A percentile compares a stretch with the other conserved stretches of the same genome.
phyloP scores from a whole-genome alignment of 2,797 vertebrate species.

The Hydrolagus colliei region DNA sequence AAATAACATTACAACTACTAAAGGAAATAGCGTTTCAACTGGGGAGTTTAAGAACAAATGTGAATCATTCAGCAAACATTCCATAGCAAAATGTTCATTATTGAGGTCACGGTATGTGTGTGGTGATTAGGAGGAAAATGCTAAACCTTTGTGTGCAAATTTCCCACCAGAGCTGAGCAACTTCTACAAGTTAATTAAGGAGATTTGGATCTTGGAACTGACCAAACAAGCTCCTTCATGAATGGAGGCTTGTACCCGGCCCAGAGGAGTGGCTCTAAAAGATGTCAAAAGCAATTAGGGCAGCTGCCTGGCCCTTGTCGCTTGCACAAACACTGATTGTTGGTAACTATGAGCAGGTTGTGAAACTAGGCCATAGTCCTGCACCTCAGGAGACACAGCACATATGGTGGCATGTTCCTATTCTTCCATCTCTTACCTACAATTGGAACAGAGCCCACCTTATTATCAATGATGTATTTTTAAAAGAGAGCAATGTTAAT shows the following conservation, averaged over 20 bases:
- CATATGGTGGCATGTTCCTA: no score
- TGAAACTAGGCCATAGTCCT: not conserved
- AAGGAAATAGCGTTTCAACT: not conserved
- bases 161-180: conserved; percentile 76
- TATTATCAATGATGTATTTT: no score
- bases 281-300: conserved; percentile 87
- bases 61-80: conserved; percentile 72
- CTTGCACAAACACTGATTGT: conserved; percentile 51
- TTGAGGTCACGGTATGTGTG: conserved; percentile 65
- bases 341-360: conserved; percentile 36
- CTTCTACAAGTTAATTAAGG: conserved; percentile 91
- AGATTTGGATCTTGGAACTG: conserved; percentile 66
- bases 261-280: conserved; percentile 69
- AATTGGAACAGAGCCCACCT: no score
- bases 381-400: no score
- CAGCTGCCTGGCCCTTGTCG: conserved; percentile 54
- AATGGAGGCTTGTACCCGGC: conserved; percentile 92
- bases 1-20: not conserved
- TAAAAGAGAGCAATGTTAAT: no score
- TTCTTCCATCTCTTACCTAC: no score
- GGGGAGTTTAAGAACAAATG: conserved; percentile 43
- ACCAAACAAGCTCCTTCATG: conserved; percentile 86
- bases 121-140: conserved; percentile 38
- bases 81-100: conserved; percentile 62
- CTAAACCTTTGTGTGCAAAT: conserved; percentile 92